Conservation (phyloP, 2,888 invertebrate species). For the Leptothorax acervorum region DNA sequence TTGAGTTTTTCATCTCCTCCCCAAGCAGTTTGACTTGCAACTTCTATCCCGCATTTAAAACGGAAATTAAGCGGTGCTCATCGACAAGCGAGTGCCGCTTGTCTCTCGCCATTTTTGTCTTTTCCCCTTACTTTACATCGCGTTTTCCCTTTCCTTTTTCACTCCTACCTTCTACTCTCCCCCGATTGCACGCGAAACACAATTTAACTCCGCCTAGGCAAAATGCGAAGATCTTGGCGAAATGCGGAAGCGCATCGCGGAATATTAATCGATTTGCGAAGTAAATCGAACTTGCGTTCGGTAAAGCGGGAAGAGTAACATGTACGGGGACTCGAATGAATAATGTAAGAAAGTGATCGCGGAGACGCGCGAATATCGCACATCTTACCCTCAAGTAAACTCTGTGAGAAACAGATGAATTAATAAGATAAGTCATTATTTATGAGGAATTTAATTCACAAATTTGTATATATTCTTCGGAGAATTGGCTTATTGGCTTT, state of each 20-base stretch:
- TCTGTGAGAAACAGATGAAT: neutral
- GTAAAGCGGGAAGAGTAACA: neutral
- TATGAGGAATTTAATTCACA: neutral
- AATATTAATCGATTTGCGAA: constrained; percentile 36
- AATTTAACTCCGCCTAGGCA: constrained; percentile 61
- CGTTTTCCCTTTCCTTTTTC: constrained; percentile 37
- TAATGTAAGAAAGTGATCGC: neutral
- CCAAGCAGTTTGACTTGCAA: constrained; percentile 43
- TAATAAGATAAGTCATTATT: neutral
- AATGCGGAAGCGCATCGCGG: constrained; percentile 9
- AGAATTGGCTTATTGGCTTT: neutral
- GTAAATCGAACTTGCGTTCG: constrained; percentile 25
- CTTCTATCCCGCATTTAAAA: constrained; percentile 69
- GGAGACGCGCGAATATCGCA: neutral
- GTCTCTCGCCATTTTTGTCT: constrained; percentile 33
- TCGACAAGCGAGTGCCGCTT: constrained; percentile 21
- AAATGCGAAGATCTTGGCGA: constrained; percentile 38
- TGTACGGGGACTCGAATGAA: neutral
- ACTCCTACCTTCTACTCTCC: constrained; percentile 8
- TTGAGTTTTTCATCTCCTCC: constrained; percentile 64
- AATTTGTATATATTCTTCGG: neutral
- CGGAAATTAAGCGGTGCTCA: constrained; percentile 70
- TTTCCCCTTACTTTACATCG: constrained; percentile 3
- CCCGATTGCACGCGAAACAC: constrained; percentile 59
- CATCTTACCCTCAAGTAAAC: neutral